Evolutionary conservation across 2,888 invertebrate genomes (phyloP).

Genomic region (Gastrophysa polygoni): DNA sequence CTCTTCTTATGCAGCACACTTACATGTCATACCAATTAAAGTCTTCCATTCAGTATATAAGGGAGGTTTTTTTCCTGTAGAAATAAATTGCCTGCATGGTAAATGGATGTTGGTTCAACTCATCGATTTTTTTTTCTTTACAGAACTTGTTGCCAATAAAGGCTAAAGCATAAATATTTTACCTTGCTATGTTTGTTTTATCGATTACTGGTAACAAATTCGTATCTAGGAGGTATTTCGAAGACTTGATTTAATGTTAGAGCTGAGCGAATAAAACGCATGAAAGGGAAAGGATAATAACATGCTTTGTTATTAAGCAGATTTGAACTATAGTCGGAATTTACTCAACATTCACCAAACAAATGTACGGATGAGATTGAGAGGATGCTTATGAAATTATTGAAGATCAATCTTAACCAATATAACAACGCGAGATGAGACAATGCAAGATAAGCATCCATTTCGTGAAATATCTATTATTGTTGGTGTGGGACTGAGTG

Average conservation of each 20-base stretch:
- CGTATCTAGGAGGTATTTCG: slow-evolving; percentile 33
- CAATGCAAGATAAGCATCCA: too few species aligned
- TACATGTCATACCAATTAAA: slow-evolving; percentile 47
- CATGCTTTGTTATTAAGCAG: slow-evolving; percentile 35
- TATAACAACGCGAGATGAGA: too few species aligned
- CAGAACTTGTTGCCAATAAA: slow-evolving; percentile 20
- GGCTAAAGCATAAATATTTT: slow-evolving; percentile 25
- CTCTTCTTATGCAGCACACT: slow-evolving; percentile 31
- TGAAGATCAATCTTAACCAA: slow-evolving; percentile 15
- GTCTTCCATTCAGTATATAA: slow-evolving; percentile 43
- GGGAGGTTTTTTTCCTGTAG: slow-evolving; percentile 36
- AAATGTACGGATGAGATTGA: slow-evolving; percentile 34
- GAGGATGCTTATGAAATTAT: slow-evolving; percentile 31
- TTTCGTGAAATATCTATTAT: too few species aligned
- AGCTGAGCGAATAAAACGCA: slow-evolving; percentile 33
- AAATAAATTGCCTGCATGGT: slow-evolving; percentile 45
- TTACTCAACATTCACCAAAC: slow-evolving; percentile 27
- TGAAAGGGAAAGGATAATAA: slow-evolving; percentile 35
- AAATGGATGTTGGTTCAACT: slow-evolving; percentile 21
- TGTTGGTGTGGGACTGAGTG: too few species aligned
- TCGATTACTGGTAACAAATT: slow-evolving; percentile 35
- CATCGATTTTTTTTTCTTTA: slow-evolving; percentile 21
- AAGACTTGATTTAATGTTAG: slow-evolving; percentile 36
- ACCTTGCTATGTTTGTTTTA: slow-evolving; percentile 32
- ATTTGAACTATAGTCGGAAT: slow-evolving; percentile 32